These are phyloP conservation scores for Delichon dasypus DNA, from an alignment of 2,797 vertebrate genomes.

Conservation along the genomic window DNA sequence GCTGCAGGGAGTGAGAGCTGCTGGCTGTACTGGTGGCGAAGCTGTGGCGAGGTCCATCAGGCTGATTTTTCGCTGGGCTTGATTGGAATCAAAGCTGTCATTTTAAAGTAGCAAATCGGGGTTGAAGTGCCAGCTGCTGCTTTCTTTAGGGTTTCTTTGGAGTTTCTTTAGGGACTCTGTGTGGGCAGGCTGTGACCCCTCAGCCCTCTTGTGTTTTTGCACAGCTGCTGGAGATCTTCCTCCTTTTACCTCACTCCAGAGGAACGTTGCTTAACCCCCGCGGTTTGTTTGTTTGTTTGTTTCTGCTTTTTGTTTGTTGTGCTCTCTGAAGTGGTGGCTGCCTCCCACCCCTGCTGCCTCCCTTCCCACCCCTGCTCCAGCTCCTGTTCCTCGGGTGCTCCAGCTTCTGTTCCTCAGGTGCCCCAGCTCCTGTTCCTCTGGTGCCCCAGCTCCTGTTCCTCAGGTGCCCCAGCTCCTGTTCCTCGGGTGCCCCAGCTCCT, in stretches of 20 bases:
- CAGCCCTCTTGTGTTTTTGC: not conserved
- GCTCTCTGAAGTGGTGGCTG: not conserved
- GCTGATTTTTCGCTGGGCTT: fast-evolving
- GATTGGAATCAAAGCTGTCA: not conserved
- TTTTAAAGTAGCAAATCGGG: not conserved
- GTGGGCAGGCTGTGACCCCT: no score
- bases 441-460: not conserved
- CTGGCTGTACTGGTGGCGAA: not conserved
- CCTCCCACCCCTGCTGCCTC: not conserved
- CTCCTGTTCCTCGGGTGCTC: fast-evolving
- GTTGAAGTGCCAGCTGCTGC: not conserved
- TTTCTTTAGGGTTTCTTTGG: not conserved
- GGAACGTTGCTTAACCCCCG: not conserved
- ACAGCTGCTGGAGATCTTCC: not conserved
- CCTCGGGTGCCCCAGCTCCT: not conserved
- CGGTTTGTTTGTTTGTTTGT: not conserved
- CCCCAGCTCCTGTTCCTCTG: not conserved
- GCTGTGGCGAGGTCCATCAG: not conserved
- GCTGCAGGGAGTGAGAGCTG: not conserved
- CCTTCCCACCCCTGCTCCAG: not conserved
- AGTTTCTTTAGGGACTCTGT: not conserved
- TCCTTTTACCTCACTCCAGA: fast-evolving
- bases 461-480: no score
- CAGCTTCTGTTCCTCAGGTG: fast-evolving
- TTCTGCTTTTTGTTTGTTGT: not conserved